Evolutionary conservation across 37 sponge, comb jelly and placozoan species (phyloP), one percentile per base, ranked within the genome.

Genomic region (Axinella damicornis): DNA sequence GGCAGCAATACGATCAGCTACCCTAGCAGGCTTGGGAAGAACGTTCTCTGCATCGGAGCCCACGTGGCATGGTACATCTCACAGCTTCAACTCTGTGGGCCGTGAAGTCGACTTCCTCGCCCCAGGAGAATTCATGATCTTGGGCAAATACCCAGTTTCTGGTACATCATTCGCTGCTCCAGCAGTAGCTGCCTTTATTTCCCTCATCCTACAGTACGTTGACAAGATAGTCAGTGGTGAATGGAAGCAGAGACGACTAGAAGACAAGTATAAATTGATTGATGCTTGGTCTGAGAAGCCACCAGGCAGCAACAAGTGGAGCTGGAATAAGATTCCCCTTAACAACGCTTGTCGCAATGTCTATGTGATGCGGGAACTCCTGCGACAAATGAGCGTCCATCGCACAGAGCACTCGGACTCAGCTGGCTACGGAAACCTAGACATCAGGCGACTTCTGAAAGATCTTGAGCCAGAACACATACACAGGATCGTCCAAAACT

Each of bases 81-180:
- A 34, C 33, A 33, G 28, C 27, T 15, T 66, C 25, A 66, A 28
- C 27, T 66, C 67, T 34, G 30, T 24, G 16, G 67, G 67, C 27
- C 30, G 67, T 34, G 67, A 46, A 46, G 9, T 46, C 46, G 46
- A 12, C 46, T 46, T 46, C 46, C 46, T 46, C 4, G 46, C 46
- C 2, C 67, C 67, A 34, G 67, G 28, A 17, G 33, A 33, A 1
- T 66, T 19, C 67, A 66, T 30, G 18, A n/a, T 66, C 27, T 30
- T 33, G 18, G 27, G 24, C 67, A 30, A 30, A 1, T 24, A 30
- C 18, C 33, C 33, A 25, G 67, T 33, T 17, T 30, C 67, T 19
- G 67, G 67, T 1, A 66, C 67, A 24, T 66, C 67, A 25, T 33
- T 66, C 2, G n/a, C 67, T 25, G 67, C 67, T 17, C 67, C 67